Evolutionary conservation across 1,140 invertebrate genomes (phyloP).

Genomic region (Drosophila nebulosa): DNA sequence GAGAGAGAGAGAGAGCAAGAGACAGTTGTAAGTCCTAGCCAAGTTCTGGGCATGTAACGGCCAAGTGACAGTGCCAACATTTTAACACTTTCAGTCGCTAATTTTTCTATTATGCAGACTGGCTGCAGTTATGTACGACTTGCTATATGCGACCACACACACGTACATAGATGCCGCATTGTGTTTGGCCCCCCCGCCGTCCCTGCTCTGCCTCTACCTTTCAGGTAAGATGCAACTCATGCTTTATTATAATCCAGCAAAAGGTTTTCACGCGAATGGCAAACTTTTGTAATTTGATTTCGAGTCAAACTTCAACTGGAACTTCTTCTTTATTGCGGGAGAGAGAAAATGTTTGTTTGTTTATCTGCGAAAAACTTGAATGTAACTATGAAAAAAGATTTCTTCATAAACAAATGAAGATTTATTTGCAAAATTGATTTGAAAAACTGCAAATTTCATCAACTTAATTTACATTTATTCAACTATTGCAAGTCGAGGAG

Average conservation of each 20-base stretch:
- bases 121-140: constrained; percentile 40
- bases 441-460: no score
- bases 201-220: no score
- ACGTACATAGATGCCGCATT: background rate
- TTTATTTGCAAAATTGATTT: no score
- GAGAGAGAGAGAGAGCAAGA: background rate
- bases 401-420: background rate
- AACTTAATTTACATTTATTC: no score
- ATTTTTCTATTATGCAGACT: constrained; percentile 21
- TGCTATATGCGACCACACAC: background rate
- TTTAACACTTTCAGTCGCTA: constrained; percentile 22
- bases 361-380: background rate
- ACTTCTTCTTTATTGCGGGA: background rate
- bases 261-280: background rate
- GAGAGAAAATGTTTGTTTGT: no score
- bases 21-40: constrained; percentile 17
- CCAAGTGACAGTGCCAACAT: background rate
- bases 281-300: no score
- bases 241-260: background rate
- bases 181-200: background rate
- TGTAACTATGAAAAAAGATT: background rate
- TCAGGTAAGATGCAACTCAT: background rate
- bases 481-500: no score
- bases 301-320: background rate
- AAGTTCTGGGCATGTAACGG: constrained; percentile 28